phyloP scores from a whole-genome alignment of 2,888 invertebrate species.

The Xestoiulus laeticollis region DNA sequence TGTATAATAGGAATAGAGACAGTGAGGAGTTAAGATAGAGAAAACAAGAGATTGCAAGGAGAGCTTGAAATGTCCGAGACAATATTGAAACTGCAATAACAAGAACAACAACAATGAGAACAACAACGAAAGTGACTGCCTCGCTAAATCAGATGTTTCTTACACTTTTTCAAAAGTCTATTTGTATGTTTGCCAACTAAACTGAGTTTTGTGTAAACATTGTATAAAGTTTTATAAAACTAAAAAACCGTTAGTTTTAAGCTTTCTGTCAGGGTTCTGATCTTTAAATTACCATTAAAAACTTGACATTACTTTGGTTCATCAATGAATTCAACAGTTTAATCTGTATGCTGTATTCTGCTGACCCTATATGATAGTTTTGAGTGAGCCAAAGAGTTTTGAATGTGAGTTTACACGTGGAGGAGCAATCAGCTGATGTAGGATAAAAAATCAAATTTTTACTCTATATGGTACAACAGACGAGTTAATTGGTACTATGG shows the following conservation, averaged over 20 bases:
- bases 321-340: too few relatives aligned
- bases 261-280: too few relatives aligned
- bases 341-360: too few relatives aligned
- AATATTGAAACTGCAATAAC: not conserved
- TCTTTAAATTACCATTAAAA: too few relatives aligned
- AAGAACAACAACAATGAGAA: not conserved
- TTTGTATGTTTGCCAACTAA: too few relatives aligned
- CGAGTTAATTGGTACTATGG: not conserved
- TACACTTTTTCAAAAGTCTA: too few relatives aligned
- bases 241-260: too few relatives aligned
- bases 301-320: too few relatives aligned
- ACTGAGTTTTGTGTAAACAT: too few relatives aligned
- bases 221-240: too few relatives aligned
- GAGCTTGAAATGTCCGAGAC: slow-evolving; percentile 10
- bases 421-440: not conserved
- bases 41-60: slow-evolving; percentile 24
- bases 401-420: not conserved
- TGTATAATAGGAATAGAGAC: not conserved
- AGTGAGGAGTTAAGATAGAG: not conserved
- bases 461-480: not conserved
- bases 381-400: too few relatives aligned
- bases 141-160: slow-evolving; percentile 13
- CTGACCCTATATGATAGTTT: too few relatives aligned
- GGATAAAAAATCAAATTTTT: not conserved
- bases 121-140: not conserved